phyloP scores from a whole-genome alignment of 2,888 invertebrate genomes.

The Thymelicus sylvestris region DNA sequence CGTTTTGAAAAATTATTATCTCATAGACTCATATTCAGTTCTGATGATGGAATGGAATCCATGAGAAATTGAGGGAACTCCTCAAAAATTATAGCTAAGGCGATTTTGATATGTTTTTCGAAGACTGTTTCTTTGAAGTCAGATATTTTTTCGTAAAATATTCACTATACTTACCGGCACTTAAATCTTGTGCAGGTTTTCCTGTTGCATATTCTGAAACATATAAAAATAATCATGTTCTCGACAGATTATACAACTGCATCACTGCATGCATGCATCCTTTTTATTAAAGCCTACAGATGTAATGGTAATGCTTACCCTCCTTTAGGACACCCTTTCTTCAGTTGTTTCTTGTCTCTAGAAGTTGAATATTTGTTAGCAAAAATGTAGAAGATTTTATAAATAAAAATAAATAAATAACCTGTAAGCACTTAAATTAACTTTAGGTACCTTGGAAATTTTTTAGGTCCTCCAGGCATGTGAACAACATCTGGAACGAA shows the following conservation, averaged over 20 bases:
- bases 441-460: conserved; percentile 49
- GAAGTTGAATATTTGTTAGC: not conserved
- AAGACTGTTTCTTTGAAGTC: too few species aligned
- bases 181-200: conserved; percentile 61
- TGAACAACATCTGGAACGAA: conserved; percentile 66
- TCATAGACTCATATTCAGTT: too few species aligned
- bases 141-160: too few species aligned
- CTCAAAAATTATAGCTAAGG: too few species aligned
- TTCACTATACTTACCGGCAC: conserved; percentile 57
- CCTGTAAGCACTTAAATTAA: not conserved
- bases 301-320: conserved; percentile 52
- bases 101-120: too few species aligned
- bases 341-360: conserved; percentile 40
- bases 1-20: too few species aligned
- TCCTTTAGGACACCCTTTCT: conserved; percentile 58
- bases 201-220: conserved; percentile 62
- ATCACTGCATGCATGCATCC: too few species aligned
- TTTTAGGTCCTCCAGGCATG: conserved; percentile 63
- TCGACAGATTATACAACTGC: too few species aligned
- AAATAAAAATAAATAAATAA: not conserved
- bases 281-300: too few species aligned
- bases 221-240: conserved; percentile 34
- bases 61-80: too few species aligned
- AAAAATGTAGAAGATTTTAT: not conserved
- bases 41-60: too few species aligned